These are phyloP conservation scores for Calyptomena viridis DNA, from an alignment of 2,113 vertebrate species.

Conservation along the genomic window DNA sequence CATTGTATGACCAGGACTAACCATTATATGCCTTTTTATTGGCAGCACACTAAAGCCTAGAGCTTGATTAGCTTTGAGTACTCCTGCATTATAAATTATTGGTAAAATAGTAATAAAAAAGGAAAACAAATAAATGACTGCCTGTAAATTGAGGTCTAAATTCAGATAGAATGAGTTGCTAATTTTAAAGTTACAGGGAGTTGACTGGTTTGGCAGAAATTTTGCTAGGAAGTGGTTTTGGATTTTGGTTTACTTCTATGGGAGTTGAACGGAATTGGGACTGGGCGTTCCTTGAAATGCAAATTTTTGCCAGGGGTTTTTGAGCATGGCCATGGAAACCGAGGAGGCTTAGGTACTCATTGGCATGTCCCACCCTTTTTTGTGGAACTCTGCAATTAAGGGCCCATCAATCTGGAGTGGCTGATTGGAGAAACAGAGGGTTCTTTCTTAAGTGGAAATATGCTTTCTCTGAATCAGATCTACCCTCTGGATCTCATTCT, in stretches of 20 bases:
- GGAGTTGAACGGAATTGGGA: neutral
- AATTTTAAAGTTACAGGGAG: neutral
- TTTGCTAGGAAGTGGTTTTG: slow-evolving; percentile 58
- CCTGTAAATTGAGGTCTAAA: neutral
- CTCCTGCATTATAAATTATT: neutral
- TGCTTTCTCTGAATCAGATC: slow-evolving; percentile 44
- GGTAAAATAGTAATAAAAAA: neutral
- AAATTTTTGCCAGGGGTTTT: slow-evolving; percentile 58
- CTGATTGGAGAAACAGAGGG: slow-evolving; percentile 51
- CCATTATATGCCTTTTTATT: neutral
- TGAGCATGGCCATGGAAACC: slow-evolving; percentile 47
- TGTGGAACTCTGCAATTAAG: slow-evolving; percentile 65
- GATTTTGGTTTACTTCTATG: slow-evolving; percentile 32
- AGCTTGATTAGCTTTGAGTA: neutral
- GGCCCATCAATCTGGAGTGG: slow-evolving; percentile 29
- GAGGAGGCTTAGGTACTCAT: slow-evolving; percentile 25
- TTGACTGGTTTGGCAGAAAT: slow-evolving; percentile 36
- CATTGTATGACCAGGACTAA: neutral
- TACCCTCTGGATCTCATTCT: slow-evolving; percentile 47
- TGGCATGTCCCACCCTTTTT: slow-evolving; percentile 49
- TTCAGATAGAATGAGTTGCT: neutral
- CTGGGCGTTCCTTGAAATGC: slow-evolving; percentile 54
- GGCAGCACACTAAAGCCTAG: neutral
- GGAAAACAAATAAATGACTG: neutral
- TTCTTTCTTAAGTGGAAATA: slow-evolving; percentile 53